Percentiles rank a stretch among this genome's conserved stretches.
These are phyloP conservation scores for Merops nubicus DNA, from an alignment of 2,113 vertebrate genomes.

Conservation along the genomic window DNA sequence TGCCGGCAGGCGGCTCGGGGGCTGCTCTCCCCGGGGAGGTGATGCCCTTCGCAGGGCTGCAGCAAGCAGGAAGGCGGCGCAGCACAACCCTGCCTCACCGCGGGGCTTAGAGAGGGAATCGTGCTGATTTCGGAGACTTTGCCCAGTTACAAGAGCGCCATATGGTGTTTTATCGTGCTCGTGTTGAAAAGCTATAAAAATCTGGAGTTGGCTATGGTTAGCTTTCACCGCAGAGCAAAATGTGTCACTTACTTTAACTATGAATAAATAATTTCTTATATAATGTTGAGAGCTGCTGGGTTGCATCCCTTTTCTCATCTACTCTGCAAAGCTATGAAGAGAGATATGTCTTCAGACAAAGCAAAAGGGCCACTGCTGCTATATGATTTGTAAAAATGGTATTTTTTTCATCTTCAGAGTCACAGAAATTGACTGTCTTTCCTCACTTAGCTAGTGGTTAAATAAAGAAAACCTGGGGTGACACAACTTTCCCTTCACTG, in stretches of 20 bases:
- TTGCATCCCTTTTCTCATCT: not conserved
- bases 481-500: not conserved
- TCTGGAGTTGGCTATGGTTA: not conserved
- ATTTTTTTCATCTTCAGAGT: not conserved
- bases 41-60: rapidly evolving
- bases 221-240: not conserved
- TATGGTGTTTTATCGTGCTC: not conserved
- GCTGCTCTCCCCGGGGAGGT: rapidly evolving
- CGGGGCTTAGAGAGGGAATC: not conserved
- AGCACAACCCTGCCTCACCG: rapidly evolving
- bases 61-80: rapidly evolving
- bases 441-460: not conserved
- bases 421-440: not conserved
- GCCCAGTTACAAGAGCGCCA: not conserved
- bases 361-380: not conserved
- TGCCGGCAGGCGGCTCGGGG: rapidly evolving
- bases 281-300: not conserved
- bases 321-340: not conserved
- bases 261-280: constrained; percentile 41
- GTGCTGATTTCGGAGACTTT: not conserved
- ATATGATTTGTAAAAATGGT: not conserved
- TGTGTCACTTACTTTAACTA: not conserved
- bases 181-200: not conserved
- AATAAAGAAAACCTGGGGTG: not conserved
- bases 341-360: too few species aligned